Percentiles rank a stretch among this genome's conserved stretches.
Conservation (phyloP, 2,113 vertebrate species). For the Clupea harengus region DNA sequence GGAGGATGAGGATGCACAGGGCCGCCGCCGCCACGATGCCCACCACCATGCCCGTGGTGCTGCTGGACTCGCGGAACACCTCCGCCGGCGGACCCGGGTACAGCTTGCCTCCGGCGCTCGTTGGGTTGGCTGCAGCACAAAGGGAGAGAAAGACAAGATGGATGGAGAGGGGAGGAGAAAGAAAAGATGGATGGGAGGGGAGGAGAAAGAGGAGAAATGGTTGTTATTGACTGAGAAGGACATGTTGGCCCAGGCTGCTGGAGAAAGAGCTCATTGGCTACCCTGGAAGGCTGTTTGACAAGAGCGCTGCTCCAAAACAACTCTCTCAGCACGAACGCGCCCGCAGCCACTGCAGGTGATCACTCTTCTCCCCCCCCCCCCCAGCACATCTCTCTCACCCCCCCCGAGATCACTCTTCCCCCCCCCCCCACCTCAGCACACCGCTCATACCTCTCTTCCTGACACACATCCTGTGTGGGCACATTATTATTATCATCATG, state of each 20-base stretch:
- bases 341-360: not conserved
- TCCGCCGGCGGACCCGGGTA: conserved; percentile 81
- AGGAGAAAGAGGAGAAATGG: not conserved
- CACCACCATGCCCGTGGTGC: conserved; percentile 97
- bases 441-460: not conserved
- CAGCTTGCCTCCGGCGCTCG: conserved; percentile 80
- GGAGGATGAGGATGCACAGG: conserved; percentile 96
- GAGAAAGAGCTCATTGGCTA: not conserved
- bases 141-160: conserved; percentile 51
- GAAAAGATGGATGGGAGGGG: not conserved
- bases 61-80: conserved; percentile 93
- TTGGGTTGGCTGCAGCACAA: conserved; percentile 85
- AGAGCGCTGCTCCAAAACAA: not conserved
- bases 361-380: not conserved
- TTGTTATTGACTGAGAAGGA: not conserved
- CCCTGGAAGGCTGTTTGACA: not conserved
- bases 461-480: too few relatives aligned
- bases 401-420: not conserved
- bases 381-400: not conserved
- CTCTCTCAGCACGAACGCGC: not conserved
- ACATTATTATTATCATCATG: not conserved
- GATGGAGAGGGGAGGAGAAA: not conserved
- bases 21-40: conserved; percentile 94
- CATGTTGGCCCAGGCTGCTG: not conserved
- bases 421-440: not conserved